Evolutionary conservation across 2,113 vertebrate genomes (phyloP).

Genomic region (Ptilorrhoa leucosticta): DNA sequence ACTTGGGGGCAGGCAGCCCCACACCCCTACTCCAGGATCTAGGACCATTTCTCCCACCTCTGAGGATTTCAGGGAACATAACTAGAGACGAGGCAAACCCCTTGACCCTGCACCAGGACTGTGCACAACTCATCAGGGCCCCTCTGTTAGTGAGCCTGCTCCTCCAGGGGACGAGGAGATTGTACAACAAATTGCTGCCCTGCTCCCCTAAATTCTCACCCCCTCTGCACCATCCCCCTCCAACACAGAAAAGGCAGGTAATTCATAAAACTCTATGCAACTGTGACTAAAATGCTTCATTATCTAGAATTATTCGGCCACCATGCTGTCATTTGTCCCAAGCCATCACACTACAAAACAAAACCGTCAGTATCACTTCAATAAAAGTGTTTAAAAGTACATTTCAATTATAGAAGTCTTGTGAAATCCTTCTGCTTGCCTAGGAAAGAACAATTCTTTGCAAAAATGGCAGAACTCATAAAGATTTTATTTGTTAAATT

Average conservation of each 20-base stretch:
- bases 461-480: neutral
- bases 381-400: neutral
- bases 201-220: neutral
- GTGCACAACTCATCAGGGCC: neutral
- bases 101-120: neutral
- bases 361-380: neutral
- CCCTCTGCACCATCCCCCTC: neutral
- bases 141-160: neutral
- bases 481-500: constrained; percentile 5
- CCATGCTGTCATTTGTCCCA: neutral
- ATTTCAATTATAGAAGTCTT: neutral
- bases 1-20: neutral
- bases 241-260: neutral
- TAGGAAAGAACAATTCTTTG: neutral
- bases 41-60: neutral
- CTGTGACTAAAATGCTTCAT: neutral
- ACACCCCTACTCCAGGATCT: neutral
- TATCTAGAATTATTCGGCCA: neutral
- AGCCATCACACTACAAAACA: neutral
- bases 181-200: neutral
- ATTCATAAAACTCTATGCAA: neutral
- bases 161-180: fast-evolving
- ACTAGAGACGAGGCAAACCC: neutral
- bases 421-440: neutral
- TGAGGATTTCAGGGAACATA: neutral